phyloP scores from a whole-genome alignment of 1,140 invertebrate genomes.

The Cotesia glomerata region DNA sequence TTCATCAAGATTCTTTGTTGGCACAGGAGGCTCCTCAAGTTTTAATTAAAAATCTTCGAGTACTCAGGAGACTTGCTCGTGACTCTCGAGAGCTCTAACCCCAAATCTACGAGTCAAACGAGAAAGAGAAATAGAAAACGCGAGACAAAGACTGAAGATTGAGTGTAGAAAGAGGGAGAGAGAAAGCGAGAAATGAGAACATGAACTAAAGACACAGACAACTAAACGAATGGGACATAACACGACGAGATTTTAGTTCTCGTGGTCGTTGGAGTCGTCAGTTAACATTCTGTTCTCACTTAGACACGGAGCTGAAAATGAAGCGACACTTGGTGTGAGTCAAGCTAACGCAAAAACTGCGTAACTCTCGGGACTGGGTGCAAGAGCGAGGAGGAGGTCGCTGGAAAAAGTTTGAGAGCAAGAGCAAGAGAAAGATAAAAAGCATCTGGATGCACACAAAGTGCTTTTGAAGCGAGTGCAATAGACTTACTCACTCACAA shows the following conservation, averaged over 20 bases:
- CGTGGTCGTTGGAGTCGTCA: conserved; percentile 40
- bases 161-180: not conserved
- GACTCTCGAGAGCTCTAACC: conserved; percentile 12
- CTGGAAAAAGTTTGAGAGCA: not conserved
- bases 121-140: no score
- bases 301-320: not conserved
- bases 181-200: not conserved
- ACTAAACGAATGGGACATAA: conserved; percentile 1
- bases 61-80: conserved; percentile 8
- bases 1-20: conserved; percentile 20
- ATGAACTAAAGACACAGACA: not conserved
- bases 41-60: conserved; percentile 28
- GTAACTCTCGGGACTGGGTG: conserved; percentile 7
- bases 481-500: conserved; percentile 39
- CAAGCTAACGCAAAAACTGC: conserved; percentile 1
- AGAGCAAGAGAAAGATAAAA: conserved; percentile 14
- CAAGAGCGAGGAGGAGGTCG: not conserved
- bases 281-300: conserved; percentile 43
- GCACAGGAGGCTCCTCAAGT: conserved; percentile 16
- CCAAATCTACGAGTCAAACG: no score
- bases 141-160: no score
- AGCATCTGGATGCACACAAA: conserved; percentile 27
- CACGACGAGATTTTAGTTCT: conserved; percentile 39
- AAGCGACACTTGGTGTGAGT: not conserved
- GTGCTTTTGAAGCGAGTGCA: conserved; percentile 41